Conservation (phyloP, 2,113 vertebrate species). For the Macheiramphus alcinus region DNA sequence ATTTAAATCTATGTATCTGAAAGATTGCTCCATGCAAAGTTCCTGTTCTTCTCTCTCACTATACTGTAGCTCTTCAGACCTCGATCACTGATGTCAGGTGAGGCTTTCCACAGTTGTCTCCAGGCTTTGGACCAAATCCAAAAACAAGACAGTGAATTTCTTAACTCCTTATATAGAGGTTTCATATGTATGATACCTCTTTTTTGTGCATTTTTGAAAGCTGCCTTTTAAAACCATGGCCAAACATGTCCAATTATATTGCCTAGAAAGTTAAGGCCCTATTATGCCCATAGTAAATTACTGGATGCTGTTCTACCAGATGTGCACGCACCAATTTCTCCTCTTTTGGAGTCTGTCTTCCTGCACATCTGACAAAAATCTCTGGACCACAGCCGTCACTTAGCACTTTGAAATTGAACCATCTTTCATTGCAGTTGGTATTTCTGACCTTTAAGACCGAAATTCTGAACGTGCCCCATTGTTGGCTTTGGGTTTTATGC, state of each 20-base stretch:
- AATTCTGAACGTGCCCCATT: not conserved
- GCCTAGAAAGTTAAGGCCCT: not conserved
- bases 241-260: not conserved
- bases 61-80: not conserved
- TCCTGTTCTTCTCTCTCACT: not conserved
- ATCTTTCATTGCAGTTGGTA: conserved; percentile 25
- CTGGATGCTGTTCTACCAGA: not conserved
- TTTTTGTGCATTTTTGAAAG: not conserved
- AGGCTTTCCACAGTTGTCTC: not conserved
- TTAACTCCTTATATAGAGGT: not conserved
- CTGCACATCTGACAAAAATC: not conserved
- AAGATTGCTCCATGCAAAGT: not conserved
- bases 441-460: conserved; percentile 31
- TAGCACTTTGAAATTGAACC: not conserved
- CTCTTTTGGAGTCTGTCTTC: not conserved
- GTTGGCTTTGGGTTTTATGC: not conserved
- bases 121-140: not conserved
- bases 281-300: not conserved
- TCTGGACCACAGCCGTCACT: not conserved
- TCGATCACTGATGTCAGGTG: not conserved
- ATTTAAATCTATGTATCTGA: not conserved
- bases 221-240: not conserved
- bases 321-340: not conserved
- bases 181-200: not conserved
- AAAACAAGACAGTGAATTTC: not conserved